phyloP scores from a whole-genome alignment of 2,888 invertebrate genomes.

The Melanargia galathea region DNA sequence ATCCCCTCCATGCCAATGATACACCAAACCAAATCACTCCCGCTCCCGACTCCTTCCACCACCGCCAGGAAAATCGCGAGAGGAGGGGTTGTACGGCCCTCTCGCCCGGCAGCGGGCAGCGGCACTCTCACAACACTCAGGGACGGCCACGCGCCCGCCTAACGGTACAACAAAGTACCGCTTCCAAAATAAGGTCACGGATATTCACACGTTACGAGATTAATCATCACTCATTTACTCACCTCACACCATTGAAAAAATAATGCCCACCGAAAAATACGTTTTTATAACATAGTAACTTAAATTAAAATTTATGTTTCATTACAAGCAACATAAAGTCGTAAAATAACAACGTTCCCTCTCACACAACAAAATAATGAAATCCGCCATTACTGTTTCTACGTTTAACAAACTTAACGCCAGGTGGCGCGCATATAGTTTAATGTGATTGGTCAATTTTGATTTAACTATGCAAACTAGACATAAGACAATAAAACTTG shows the following conservation, averaged over 20 bases:
- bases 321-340: constrained; percentile 49
- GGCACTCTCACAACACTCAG: constrained; percentile 59
- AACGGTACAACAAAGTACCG: constrained; percentile 78
- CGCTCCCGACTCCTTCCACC: constrained; percentile 80
- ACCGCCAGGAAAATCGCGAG: constrained; percentile 74
- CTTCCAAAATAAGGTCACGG: constrained; percentile 78
- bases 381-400: constrained; percentile 72
- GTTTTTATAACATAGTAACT: constrained; percentile 23
- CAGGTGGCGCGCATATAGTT: constrained; percentile 63
- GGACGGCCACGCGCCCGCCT: constrained; percentile 74
- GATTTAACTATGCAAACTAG: too few species aligned
- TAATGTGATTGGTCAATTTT: constrained; percentile 53
- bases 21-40: constrained; percentile 75
- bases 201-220: constrained; percentile 51
- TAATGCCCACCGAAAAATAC: constrained; percentile 18
- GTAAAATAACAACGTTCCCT: constrained; percentile 52
- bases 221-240: constrained; percentile 42
- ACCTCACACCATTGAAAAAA: constrained; percentile 48
- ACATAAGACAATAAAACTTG: too few species aligned
- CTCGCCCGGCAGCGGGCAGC: too few species aligned
- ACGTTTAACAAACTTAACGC: constrained; percentile 51
- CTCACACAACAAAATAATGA: constrained; percentile 70
- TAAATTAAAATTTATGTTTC: constrained; percentile 30
- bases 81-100: constrained; percentile 76
- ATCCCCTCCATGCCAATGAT: constrained; percentile 77